Evolutionary conservation across 2,113 vertebrate genomes (phyloP), one percentile per base, ranked within the genome.

Genomic region (Psilopsiagon aymara): DNA sequence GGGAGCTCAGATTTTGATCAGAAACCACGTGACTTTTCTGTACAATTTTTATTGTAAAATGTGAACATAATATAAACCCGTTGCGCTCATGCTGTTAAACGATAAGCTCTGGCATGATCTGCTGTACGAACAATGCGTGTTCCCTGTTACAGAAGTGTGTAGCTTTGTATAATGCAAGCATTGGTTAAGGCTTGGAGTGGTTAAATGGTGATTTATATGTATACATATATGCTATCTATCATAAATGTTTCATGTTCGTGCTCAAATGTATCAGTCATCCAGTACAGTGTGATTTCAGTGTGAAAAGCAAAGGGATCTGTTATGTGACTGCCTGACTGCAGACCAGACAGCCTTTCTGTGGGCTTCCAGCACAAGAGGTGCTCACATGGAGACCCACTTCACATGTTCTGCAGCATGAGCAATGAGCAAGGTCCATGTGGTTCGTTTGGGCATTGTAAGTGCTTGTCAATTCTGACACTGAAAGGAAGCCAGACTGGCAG

Each of bases 1-100:
- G 94, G 95, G 88, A 93, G 66, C 83, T 92, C 70, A 82, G 91
- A 89, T 91, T 96, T 86, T 94, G 77, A 97, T 97, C 92, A 94
- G 94, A 96, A 93, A 90, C 66, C 75, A 92, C 82, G 86, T 64
- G 66, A 91, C 92, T 92, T 93, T 95, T 90, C 92, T 57, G 62
- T 82, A 63, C 33, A 12, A 11, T 64, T 95, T 86, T 96, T 92
- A 92, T 93, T 96, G 67, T 88, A 59, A 95, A 96, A 88, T 86
- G 74, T 53, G 76, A 94, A 44, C 24, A 31, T 79, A 68, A 79
- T 75, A 69, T 69, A 76, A 94, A 90, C 41, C n/a, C 41, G 9
- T 85, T 76, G 70, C 71, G 60, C 46, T 92, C 76, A 16, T 35
- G 87, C 82, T 95, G 94, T 82, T 76, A 86, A 80, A 41, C 52